Percentiles rank a stretch among this genome's conserved stretches.
These are phyloP conservation scores for Uria lomvia DNA, from an alignment of 2,113 vertebrate genomes.

Conservation along the genomic window DNA sequence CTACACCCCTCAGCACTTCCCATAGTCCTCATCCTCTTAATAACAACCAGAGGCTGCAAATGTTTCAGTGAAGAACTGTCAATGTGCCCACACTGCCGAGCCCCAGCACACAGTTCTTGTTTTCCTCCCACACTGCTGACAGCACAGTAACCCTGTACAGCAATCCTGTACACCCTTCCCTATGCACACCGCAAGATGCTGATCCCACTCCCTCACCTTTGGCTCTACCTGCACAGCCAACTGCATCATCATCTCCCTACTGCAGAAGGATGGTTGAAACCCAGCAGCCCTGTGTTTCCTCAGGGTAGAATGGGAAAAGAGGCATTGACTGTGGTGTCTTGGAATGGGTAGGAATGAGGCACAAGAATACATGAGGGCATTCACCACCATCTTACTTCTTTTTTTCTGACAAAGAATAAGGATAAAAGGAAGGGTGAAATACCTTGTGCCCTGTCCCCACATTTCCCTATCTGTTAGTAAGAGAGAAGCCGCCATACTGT, in stretches of 20 bases:
- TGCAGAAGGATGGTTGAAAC: background rate
- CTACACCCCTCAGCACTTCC: background rate
- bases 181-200: background rate
- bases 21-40: background rate
- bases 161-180: background rate
- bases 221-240: background rate
- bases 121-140: background rate
- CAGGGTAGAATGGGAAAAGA: background rate
- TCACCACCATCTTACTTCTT: background rate
- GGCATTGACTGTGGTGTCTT: background rate
- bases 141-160: background rate
- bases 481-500: background rate
- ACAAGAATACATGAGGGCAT: accelerated
- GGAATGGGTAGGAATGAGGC: background rate
- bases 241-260: accelerated
- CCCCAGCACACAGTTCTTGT: background rate
- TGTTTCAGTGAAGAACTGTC: background rate
- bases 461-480: background rate
- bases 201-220: background rate
- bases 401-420: background rate
- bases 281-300: background rate
- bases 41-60: background rate
- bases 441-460: too few relatives aligned
- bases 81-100: background rate
- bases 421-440: background rate